These are phyloP conservation scores for Echinops telfairi DNA, from an alignment of 2,113 vertebrate genomes.

Conservation along the genomic window DNA sequence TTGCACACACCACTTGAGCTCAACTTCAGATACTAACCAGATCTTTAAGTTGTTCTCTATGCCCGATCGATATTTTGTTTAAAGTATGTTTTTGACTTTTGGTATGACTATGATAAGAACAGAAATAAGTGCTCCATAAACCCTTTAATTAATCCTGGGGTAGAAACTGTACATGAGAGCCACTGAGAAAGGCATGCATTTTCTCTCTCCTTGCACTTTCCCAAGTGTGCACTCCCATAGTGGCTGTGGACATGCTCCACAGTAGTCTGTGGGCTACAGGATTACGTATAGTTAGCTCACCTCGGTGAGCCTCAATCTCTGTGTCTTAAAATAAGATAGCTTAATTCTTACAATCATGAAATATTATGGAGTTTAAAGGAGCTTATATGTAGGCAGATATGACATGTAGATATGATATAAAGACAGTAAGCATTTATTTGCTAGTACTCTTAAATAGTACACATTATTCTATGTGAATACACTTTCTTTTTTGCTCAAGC, in stretches of 20 bases:
- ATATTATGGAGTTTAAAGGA: not conserved
- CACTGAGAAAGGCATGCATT: conserved; percentile 45
- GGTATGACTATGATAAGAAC: conserved; percentile 19
- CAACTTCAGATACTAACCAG: conserved; percentile 49
- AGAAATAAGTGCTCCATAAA: conserved; percentile 12
- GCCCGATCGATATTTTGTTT: conserved; percentile 53
- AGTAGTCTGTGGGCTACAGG: not conserved
- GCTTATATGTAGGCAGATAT: not conserved
- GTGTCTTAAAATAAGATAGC: not conserved
- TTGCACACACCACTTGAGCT: conserved; percentile 23
- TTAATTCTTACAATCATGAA: not conserved
- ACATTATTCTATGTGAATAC: not conserved
- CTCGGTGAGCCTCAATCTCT: not conserved
- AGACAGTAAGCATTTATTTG: not conserved
- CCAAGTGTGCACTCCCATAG: not conserved
- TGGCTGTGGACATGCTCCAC: not conserved
- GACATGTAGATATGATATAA: not conserved
- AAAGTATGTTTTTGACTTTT: conserved; percentile 66
- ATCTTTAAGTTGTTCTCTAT: conserved; percentile 42
- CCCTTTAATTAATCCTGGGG: conserved; percentile 62
- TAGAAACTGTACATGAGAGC: conserved; percentile 28
- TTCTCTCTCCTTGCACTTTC: conserved; percentile 3
- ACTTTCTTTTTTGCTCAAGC: not conserved
- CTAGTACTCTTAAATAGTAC: not conserved
- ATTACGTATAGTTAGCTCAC: not conserved